Percentiles rank a stretch among this genome's conserved stretches.
Conservation (phyloP, 1,140 invertebrate genomes). For the Scaptomyza montana region DNA sequence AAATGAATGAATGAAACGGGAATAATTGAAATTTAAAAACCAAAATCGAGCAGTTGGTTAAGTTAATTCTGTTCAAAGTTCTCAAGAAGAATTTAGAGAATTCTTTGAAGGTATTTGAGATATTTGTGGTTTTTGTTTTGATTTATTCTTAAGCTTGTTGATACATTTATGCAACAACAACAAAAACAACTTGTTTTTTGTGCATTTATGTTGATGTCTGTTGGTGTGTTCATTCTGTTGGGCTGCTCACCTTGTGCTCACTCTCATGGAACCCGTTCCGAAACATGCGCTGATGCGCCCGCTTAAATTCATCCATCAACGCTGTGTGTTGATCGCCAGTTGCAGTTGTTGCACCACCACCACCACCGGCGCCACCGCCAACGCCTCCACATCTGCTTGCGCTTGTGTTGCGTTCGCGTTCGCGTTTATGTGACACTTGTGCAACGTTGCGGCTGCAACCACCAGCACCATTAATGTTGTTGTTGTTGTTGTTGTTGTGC, state of each 20-base stretch:
- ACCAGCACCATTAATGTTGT: conserved; percentile 17
- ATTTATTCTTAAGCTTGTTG: no score
- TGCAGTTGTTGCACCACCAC: conserved; percentile 46
- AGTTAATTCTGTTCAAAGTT: no score
- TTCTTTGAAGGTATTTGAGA: no score
- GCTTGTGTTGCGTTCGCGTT: conserved; percentile 55
- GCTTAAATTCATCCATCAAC: conserved; percentile 94
- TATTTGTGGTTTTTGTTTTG: no score
- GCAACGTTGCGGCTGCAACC: conserved; percentile 26
- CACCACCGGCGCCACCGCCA: conserved; percentile 9
- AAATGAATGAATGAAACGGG: no score
- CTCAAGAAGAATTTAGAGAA: no score
- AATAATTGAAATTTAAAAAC: no score
- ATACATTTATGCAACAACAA: no score
- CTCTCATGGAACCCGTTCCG: conserved; percentile 84
- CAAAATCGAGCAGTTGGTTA: no score
- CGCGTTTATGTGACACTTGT: conserved; percentile 62
- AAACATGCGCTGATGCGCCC: conserved; percentile 93
- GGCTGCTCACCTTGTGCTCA: conserved; percentile 78
- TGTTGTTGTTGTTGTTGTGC: conserved; percentile 18
- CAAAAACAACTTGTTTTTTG: not conserved
- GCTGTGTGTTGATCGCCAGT: conserved; percentile 88
- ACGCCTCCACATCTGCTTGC: conserved; percentile 16
- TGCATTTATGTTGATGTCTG: not conserved
- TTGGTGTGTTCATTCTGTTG: conserved; percentile 5